These are phyloP conservation scores for Oreocharis arfaki DNA, from an alignment of 2,113 vertebrate species.

Conservation along the genomic window DNA sequence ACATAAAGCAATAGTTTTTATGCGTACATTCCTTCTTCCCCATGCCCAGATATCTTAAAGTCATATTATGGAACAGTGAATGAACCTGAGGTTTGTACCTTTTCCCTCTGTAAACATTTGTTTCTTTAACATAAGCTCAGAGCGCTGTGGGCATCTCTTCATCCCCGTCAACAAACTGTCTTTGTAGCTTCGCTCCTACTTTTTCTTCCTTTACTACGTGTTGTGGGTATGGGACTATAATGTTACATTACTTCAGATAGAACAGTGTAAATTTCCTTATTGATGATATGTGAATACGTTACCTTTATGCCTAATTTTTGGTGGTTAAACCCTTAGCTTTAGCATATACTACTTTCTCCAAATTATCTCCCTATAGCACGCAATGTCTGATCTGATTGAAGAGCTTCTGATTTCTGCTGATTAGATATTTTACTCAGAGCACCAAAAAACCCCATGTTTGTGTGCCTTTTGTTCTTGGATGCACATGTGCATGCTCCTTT, in stretches of 20 bases:
- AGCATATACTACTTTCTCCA: background rate
- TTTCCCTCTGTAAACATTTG: background rate
- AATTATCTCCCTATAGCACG: background rate
- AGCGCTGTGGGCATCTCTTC: background rate
- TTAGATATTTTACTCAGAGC: constrained; percentile 28
- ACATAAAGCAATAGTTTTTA: background rate
- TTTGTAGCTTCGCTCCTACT: background rate
- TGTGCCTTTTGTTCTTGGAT: background rate
- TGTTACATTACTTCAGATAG: background rate
- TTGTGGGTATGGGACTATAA: background rate
- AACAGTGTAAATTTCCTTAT: background rate
- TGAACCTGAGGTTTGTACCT: background rate
- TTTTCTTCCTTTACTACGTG: background rate
- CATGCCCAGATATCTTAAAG: background rate
- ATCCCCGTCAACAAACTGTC: background rate
- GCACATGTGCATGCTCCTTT: background rate
- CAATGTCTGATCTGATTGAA: constrained; percentile 20
- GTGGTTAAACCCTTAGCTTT: background rate
- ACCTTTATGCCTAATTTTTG: background rate
- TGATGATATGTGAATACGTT: background rate
- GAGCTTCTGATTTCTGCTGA: constrained; percentile 42
- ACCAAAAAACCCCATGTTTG: background rate
- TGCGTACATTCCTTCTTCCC: rapidly evolving
- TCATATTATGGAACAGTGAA: background rate
- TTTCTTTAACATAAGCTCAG: background rate